Evolutionary conservation across 1,140 invertebrate species (phyloP).

Genomic region (Aphelinus atriplicis): DNA sequence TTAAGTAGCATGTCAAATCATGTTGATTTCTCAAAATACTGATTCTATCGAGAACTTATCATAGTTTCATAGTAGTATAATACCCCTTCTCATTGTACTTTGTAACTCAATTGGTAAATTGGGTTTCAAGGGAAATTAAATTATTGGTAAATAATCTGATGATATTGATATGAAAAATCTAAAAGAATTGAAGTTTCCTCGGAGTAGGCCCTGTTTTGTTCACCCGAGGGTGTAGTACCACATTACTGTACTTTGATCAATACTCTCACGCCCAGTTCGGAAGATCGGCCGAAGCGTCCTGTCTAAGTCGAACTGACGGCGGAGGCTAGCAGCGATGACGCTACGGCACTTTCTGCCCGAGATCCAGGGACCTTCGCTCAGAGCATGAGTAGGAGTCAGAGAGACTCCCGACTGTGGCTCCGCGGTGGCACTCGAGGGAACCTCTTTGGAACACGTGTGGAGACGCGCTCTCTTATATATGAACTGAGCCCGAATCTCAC

Average conservation of each 20-base stretch:
- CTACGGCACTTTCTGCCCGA: slow-evolving; percentile 52
- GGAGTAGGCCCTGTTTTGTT: slow-evolving; percentile 54
- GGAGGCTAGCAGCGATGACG: slow-evolving; percentile 48
- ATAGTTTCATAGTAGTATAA: too few species aligned
- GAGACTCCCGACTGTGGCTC: slow-evolving; percentile 33
- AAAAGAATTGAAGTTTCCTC: slow-evolving; percentile 42
- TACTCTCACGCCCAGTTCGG: slow-evolving; percentile 44
- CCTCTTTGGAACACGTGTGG: not conserved
- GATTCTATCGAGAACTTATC: too few species aligned
- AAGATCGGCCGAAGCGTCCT: slow-evolving; percentile 48
- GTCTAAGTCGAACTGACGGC: slow-evolving; percentile 42
- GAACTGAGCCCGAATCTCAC: not conserved
- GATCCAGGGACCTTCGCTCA: slow-evolving; percentile 56
- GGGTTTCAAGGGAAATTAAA: too few species aligned
- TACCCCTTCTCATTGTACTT: too few species aligned
- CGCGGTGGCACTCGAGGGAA: slow-evolving; percentile 40
- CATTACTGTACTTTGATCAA: slow-evolving; percentile 52
- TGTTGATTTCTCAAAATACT: too few species aligned
- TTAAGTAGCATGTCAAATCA: too few species aligned
- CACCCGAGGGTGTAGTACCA: slow-evolving; percentile 22
- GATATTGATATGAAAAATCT: slow-evolving; percentile 6
- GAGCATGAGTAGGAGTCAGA: slow-evolving; percentile 42
- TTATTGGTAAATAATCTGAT: too few species aligned
- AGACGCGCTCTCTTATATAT: slow-evolving; percentile 22
- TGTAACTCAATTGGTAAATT: too few species aligned